These are phyloP conservation scores for Lamellibrachia columna DNA, from an alignment of 2,888 invertebrate species.

Conservation along the genomic window DNA sequence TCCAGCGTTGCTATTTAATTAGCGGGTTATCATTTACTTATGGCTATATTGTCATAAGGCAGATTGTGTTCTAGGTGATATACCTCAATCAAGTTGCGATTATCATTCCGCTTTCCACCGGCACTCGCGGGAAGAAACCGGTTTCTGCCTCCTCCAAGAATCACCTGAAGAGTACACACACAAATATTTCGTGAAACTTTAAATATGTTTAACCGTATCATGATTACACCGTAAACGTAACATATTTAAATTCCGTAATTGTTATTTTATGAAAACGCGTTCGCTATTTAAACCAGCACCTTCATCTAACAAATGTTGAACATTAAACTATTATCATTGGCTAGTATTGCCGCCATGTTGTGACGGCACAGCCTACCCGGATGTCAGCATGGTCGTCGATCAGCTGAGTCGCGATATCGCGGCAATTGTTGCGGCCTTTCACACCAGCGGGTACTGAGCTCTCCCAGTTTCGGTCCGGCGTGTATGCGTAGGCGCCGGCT, in stretches of 20 bases:
- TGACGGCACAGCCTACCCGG: slow-evolving; percentile 19
- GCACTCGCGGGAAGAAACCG: slow-evolving; percentile 34
- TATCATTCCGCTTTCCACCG: slow-evolving; percentile 18
- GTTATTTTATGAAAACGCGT: too few species aligned
- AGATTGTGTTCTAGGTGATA: background rate
- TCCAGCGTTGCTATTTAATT: too few species aligned
- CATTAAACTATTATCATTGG: background rate
- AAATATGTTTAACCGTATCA: too few species aligned
- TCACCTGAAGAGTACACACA: slow-evolving; percentile 34
- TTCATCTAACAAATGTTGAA: background rate
- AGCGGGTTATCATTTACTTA: too few species aligned
- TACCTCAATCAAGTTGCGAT: slow-evolving; percentile 18
- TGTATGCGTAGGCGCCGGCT: slow-evolving; percentile 55
- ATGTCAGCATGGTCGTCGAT: slow-evolving; percentile 40
- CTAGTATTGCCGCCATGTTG: background rate
- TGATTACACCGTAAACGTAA: too few species aligned
- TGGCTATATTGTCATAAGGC: background rate
- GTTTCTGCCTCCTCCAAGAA: slow-evolving; percentile 41
- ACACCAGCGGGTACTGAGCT: slow-evolving; percentile 35
- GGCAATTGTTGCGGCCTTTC: slow-evolving; percentile 37
- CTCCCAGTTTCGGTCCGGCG: slow-evolving; percentile 55
- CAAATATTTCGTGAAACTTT: background rate
- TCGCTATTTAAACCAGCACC: too few species aligned
- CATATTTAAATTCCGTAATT: too few species aligned
- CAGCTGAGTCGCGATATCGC: slow-evolving; percentile 55